Evolutionary conservation across 35 echinoderm and acorn worm species (phyloP).

Genomic region (Anneissia japonica): DNA sequence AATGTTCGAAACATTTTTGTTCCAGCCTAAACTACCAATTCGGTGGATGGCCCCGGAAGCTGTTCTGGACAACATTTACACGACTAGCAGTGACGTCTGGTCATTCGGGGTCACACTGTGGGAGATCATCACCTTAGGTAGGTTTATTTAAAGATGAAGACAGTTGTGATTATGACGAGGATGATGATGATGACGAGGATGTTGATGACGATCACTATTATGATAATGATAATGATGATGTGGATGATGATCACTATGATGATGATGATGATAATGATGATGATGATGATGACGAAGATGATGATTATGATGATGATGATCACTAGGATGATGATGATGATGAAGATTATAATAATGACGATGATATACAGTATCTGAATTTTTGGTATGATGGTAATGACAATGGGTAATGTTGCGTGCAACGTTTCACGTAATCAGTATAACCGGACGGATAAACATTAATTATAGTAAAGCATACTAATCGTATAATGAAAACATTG

Average conservation of each 20-base stretch:
- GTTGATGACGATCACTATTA: background rate
- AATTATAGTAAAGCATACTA: too few species aligned
- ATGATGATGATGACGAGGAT: background rate
- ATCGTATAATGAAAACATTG: too few species aligned
- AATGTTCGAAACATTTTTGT: too few species aligned
- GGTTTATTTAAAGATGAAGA: background rate
- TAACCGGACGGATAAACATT: too few species aligned
- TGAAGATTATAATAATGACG: background rate
- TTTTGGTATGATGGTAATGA: background rate
- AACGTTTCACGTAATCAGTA: too few species aligned
- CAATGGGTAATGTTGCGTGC: too few species aligned
- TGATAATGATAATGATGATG: background rate
- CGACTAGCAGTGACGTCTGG: slow-evolving; percentile 1
- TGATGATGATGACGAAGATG: background rate
- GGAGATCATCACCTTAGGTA: slow-evolving; percentile 15
- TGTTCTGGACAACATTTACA: background rate
- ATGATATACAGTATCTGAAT: background rate
- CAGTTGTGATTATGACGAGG: background rate
- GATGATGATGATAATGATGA: background rate
- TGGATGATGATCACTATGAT: background rate
- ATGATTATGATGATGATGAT: background rate
- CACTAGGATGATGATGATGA: background rate
- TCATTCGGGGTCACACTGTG: background rate
- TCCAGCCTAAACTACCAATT: slow-evolving; percentile 3
- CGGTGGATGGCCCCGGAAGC: slow-evolving; percentile 11